Conservation (phyloP, 2,888 invertebrate genomes). For the Rhorus exstirpatorius region DNA sequence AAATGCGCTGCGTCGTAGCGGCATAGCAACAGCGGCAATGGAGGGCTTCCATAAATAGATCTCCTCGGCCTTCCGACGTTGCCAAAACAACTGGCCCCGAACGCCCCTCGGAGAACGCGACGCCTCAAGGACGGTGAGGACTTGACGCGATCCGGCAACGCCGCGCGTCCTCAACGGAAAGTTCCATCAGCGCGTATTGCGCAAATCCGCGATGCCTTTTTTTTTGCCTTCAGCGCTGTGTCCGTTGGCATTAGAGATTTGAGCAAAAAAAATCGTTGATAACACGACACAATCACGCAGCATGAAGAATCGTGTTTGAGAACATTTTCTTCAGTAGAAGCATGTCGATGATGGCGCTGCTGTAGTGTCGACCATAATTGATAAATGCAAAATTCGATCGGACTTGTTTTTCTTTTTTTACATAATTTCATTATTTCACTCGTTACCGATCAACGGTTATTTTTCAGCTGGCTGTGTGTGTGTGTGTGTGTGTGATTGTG, state of each 20-base stretch:
- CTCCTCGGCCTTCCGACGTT: constrained; percentile 78
- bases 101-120: constrained; percentile 63
- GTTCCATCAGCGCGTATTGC: constrained; percentile 39
- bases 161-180: constrained; percentile 64
- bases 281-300: background rate
- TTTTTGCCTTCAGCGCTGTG: background rate
- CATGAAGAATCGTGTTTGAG: background rate
- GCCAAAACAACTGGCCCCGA: constrained; percentile 81
- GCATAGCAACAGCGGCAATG: constrained; percentile 83
- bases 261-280: constrained; percentile 4
- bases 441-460: constrained; percentile 71
- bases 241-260: background rate
- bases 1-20: constrained; percentile 67
- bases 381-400: background rate
- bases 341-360: constrained; percentile 34
- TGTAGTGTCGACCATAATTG: background rate
- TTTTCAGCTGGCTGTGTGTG: constrained; percentile 40
- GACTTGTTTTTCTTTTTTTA: constrained; percentile 33
- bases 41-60: constrained; percentile 82
- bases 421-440: constrained; percentile 36
- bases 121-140: constrained; percentile 72
- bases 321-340: background rate
- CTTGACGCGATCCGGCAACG: constrained; percentile 74
- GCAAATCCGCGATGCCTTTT: constrained; percentile 33
- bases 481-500: constrained; percentile 1